Conservation (phyloP, 2,888 invertebrate genomes). For the Agriotes lineatus region DNA sequence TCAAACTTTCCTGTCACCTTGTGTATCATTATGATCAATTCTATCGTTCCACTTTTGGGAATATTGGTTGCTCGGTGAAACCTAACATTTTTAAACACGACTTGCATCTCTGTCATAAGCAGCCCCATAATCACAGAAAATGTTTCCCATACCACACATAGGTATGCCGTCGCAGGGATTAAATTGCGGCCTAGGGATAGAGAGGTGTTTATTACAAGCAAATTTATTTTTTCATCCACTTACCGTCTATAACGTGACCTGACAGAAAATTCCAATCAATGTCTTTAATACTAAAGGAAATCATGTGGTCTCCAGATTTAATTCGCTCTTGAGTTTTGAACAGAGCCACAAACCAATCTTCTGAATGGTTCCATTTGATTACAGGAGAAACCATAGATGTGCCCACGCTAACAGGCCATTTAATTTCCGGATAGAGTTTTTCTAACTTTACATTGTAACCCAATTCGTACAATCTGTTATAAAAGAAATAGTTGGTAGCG, state of each 20-base stretch:
- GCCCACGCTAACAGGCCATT: slow-evolving; percentile 86
- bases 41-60: slow-evolving; percentile 62
- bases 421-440: slow-evolving; percentile 80
- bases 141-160: slow-evolving; percentile 69
- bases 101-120: slow-evolving; percentile 65
- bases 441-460: slow-evolving; percentile 83
- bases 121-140: slow-evolving; percentile 64
- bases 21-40: slow-evolving; percentile 54
- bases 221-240: slow-evolving; percentile 46
- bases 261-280: slow-evolving; percentile 79
- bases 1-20: slow-evolving; percentile 57
- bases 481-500: too few relatives aligned
- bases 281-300: slow-evolving; percentile 72
- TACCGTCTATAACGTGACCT: slow-evolving; percentile 89
- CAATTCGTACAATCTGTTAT: slow-evolving; percentile 76
- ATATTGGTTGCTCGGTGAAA: slow-evolving; percentile 72
- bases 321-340: slow-evolving; percentile 77
- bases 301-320: slow-evolving; percentile 75
- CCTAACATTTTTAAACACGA: slow-evolving; percentile 72
- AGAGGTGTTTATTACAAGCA: neutral
- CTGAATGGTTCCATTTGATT: slow-evolving; percentile 90
- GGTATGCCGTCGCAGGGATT: slow-evolving; percentile 74
- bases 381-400: slow-evolving; percentile 88
- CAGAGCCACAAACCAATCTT: slow-evolving; percentile 79
- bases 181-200: slow-evolving; percentile 58